Evolutionary conservation across 2,797 vertebrate species (phyloP).

Genomic region (Hapalemur alaotrensis): DNA sequence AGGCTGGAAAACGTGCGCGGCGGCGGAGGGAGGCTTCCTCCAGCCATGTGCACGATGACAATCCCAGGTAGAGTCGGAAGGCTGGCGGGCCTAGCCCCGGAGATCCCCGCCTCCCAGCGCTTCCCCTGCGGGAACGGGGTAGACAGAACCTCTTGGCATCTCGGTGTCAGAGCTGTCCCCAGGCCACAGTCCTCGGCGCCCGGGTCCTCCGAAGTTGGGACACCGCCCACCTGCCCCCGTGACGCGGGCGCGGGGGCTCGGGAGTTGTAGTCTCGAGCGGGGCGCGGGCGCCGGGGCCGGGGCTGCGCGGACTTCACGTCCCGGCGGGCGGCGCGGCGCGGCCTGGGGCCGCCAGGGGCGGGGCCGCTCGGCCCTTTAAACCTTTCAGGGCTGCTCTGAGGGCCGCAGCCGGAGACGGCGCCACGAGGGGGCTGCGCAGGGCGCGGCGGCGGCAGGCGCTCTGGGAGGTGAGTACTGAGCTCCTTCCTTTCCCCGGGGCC

Average conservation of each 20-base stretch:
- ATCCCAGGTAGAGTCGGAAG: not conserved
- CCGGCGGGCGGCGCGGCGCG: constrained; percentile 60
- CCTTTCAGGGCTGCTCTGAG: constrained; percentile 64
- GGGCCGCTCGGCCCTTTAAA: constrained; percentile 77
- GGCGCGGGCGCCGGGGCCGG: not conserved
- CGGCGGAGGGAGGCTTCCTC: not conserved
- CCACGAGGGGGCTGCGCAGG: constrained; percentile 50
- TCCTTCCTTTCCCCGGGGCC: not conserved
- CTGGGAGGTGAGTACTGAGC: constrained; percentile 57
- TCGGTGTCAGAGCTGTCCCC: not conserved
- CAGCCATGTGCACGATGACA: not conserved
- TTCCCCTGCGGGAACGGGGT: not conserved
- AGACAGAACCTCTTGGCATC: not conserved
- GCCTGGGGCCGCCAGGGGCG: constrained; percentile 62
- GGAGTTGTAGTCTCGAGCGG: constrained; percentile 74
- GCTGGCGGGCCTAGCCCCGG: not conserved
- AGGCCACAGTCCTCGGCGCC: not conserved
- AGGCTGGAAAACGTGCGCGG: not conserved
- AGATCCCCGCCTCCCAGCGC: not conserved
- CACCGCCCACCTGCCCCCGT: constrained; percentile 10
- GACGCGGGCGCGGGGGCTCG: constrained; percentile 45
- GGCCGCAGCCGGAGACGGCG: constrained; percentile 46
- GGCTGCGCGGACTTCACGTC: constrained; percentile 66
- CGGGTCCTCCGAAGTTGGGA: not conserved
- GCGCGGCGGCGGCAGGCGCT: not conserved